A percentile compares a stretch with the other conserved stretches of the same genome.
Evolutionary conservation across 2,113 vertebrate species (phyloP).

Genomic region (Heloderma charlesbogerti): DNA sequence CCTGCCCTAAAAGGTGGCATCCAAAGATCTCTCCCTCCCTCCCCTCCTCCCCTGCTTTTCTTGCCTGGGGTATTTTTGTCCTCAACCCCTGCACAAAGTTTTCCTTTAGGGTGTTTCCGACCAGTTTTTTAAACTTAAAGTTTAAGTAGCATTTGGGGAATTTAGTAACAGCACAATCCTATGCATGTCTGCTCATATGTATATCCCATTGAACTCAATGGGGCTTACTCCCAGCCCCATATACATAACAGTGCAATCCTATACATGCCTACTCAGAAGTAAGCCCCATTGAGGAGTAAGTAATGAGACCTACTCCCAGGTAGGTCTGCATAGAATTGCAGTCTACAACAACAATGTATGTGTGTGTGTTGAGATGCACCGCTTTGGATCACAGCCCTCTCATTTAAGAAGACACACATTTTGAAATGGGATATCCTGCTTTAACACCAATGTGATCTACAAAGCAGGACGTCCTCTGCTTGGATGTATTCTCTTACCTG

Average conservation of each 20-base stretch:
- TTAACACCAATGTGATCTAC: background rate
- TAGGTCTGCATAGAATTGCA: background rate
- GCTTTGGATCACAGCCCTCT: background rate
- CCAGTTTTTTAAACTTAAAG: background rate
- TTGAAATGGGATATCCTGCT: background rate
- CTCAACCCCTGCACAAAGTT: background rate
- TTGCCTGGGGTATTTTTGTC: background rate
- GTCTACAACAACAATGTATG: background rate
- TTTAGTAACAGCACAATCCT: background rate
- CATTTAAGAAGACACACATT: background rate
- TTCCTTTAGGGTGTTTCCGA: background rate
- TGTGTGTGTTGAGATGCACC: background rate
- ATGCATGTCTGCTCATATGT: background rate
- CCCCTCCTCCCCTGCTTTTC: too few relatives aligned
- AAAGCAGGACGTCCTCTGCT: background rate
- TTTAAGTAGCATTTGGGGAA: background rate
- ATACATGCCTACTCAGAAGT: background rate
- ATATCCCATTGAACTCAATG: background rate
- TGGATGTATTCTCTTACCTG: conserved; percentile 13
- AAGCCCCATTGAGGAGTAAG: background rate
- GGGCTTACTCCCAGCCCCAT: background rate
- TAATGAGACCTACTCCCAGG: too few relatives aligned
- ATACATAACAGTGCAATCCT: background rate
- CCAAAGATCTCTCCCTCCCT: background rate
- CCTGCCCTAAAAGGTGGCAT: background rate